A percentile compares a stretch with the other conserved stretches of the same genome.
phyloP scores from a whole-genome alignment of 1,140 invertebrate species.

The Grapholita molesta region DNA sequence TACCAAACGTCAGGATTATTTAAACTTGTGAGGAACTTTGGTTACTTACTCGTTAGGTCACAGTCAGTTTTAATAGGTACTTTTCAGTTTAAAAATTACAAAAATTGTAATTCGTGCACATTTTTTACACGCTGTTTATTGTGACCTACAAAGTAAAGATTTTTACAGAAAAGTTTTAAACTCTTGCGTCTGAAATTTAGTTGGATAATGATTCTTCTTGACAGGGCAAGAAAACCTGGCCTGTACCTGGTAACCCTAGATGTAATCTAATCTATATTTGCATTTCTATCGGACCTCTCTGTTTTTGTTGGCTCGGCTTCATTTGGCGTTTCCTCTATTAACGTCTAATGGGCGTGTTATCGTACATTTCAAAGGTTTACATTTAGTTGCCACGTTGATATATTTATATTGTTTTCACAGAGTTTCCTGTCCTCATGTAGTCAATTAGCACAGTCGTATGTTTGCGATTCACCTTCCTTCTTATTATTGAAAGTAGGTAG shows the following conservation, averaged over 20 bases:
- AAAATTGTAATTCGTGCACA: too few relatives aligned
- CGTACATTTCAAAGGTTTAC: neutral
- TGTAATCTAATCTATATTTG: conserved; percentile 17
- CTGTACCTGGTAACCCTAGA: neutral
- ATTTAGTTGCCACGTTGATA: neutral
- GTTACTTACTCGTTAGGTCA: neutral
- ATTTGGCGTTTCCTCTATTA: conserved; percentile 10
- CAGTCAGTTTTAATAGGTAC: too few relatives aligned
- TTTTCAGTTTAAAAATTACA: too few relatives aligned
- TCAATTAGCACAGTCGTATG: neutral
- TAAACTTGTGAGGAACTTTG: neutral
- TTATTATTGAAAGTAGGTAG: too few relatives aligned
- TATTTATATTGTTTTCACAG: neutral
- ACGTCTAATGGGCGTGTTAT: conserved; percentile 3
- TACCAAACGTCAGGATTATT: neutral
- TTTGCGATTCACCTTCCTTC: too few relatives aligned
- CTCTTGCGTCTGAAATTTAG: too few relatives aligned
- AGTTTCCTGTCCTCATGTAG: neutral
- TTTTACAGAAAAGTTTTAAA: too few relatives aligned
- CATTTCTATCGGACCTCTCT: conserved; percentile 12
- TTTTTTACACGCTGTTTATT: neutral
- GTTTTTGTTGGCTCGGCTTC: conserved; percentile 10
- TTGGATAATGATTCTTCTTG: too few relatives aligned
- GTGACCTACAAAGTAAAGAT: too few relatives aligned
- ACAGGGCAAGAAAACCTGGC: too few relatives aligned